A percentile compares a stretch with the other conserved stretches of the same genome.
These are phyloP conservation scores for Anisognathus igniventris DNA, from an alignment of 2,797 vertebrate species.

Conservation along the genomic window DNA sequence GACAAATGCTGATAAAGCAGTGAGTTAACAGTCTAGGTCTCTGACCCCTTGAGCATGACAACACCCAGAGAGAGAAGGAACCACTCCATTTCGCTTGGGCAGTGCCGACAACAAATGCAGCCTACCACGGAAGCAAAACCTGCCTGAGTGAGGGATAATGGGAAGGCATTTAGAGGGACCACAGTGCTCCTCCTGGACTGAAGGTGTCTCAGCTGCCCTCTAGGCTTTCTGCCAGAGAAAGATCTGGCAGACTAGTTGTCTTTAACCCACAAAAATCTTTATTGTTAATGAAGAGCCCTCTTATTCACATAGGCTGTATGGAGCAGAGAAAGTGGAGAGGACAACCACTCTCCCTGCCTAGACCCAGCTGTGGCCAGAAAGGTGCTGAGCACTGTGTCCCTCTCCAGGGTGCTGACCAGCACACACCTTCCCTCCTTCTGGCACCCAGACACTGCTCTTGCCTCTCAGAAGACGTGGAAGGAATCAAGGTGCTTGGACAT, in stretches of 20 bases:
- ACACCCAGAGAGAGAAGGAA: background rate
- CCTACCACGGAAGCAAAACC: background rate
- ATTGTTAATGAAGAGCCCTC: background rate
- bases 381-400: background rate
- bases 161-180: background rate
- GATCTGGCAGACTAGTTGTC: background rate
- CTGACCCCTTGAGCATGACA: background rate
- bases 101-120: background rate
- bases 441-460: fast-evolving
- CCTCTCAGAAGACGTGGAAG: fast-evolving
- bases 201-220: background rate
- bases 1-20: background rate
- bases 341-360: background rate
- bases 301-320: fast-evolving
- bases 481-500: fast-evolving
- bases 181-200: background rate
- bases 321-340: background rate
- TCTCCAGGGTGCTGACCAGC: constrained; percentile 11
- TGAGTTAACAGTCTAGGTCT: background rate
- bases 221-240: background rate
- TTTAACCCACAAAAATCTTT: background rate
- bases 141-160: background rate
- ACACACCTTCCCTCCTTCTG: fast-evolving
- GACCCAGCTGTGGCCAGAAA: background rate
- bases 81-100: background rate